Conservation (phyloP, 2,113 vertebrate species). For the Campylomormyrus tamandua region DNA sequence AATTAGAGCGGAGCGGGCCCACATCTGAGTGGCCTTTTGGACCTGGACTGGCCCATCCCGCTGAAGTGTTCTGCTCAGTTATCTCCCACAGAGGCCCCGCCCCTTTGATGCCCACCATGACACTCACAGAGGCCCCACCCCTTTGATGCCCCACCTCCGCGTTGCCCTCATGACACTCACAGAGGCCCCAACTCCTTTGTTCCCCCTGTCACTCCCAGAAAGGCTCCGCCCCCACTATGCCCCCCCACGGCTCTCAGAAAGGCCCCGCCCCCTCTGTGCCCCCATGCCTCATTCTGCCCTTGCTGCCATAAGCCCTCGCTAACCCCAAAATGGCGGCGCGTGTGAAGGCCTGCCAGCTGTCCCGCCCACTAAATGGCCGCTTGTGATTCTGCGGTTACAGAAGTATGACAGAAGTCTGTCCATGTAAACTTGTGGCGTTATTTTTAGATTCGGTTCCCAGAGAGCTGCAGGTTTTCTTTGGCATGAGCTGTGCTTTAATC, state of each 20-base stretch:
- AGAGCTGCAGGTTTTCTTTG: constrained; percentile 58
- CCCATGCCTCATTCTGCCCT: neutral
- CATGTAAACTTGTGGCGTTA: constrained; percentile 46
- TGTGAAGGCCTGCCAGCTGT: constrained; percentile 17
- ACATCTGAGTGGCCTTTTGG: constrained; percentile 38
- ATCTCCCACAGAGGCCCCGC: neutral
- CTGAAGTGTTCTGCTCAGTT: neutral
- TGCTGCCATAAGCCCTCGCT: neutral
- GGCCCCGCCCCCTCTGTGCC: neutral
- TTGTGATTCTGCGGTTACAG: constrained; percentile 45
- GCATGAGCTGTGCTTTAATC: constrained; percentile 39
- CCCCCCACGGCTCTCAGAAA: too few relatives aligned
- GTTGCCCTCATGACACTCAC: too few relatives aligned
- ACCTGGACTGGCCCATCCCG: neutral
- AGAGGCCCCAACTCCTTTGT: neutral
- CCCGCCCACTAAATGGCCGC: constrained; percentile 39
- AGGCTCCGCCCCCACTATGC: neutral
- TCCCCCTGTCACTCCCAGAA: neutral
- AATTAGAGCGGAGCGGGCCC: constrained; percentile 19
- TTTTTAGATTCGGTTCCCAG: constrained; percentile 49
- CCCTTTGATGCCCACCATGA: neutral
- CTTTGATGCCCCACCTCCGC: too few relatives aligned
- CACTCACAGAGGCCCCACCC: neutral
- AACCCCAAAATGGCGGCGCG: neutral
- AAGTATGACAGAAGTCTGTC: constrained; percentile 35